These are phyloP conservation scores for Drosophila ohnishii DNA, from an alignment of 1,140 invertebrate genomes.

Conservation along the genomic window DNA sequence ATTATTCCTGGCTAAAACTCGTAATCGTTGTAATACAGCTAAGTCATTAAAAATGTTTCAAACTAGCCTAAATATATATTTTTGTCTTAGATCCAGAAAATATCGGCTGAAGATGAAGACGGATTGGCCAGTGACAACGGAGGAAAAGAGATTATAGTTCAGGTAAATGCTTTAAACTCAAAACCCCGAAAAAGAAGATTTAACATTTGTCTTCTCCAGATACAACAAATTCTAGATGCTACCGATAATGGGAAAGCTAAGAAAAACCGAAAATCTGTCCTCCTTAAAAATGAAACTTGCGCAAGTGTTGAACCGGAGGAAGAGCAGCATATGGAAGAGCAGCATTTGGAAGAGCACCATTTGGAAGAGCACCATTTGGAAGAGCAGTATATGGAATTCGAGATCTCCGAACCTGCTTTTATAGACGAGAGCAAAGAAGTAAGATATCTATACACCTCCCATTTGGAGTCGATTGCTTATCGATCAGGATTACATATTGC, in stretches of 20 bases:
- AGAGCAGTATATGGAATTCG: conserved; percentile 20
- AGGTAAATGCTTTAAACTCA: neutral
- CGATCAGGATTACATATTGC: conserved; percentile 11
- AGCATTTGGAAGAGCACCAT: conserved; percentile 20
- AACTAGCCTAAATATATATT: neutral
- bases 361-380: conserved; percentile 9
- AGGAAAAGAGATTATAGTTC: conserved; percentile 44
- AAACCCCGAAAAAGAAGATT: neutral
- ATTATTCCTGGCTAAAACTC: neutral
- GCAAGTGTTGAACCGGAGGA: neutral
- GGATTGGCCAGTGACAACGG: neutral
- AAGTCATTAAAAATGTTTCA: neutral
- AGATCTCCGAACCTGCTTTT: conserved; percentile 14
- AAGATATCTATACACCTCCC: neutral
- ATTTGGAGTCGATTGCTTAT: neutral
- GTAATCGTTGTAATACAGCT: too few relatives aligned
- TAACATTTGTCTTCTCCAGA: conserved; percentile 2
- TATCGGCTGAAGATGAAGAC: conserved; percentile 5
- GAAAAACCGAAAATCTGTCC: neutral
- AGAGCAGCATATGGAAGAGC: conserved; percentile 13
- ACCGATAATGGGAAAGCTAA: neutral
- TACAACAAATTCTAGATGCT: conserved; percentile 26
- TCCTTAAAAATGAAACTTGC: neutral
- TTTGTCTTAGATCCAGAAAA: conserved; percentile 16
- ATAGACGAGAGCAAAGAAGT: conserved; percentile 35